Conservation (phyloP, 1,140 invertebrate species). For the Aphelenchoides besseyi region DNA sequence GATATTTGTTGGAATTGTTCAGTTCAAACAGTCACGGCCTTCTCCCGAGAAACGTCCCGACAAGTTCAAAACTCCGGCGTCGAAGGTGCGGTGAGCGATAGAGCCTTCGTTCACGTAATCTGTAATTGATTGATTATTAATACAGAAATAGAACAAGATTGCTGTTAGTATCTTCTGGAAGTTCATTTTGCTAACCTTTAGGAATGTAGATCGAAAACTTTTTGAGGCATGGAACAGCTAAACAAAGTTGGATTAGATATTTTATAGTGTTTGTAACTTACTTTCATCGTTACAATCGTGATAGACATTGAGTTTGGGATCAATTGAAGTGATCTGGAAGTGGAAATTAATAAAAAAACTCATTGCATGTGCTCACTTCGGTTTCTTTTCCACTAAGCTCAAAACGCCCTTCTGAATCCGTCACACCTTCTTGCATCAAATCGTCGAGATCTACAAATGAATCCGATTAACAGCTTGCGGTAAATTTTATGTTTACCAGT, state of each 20-base stretch:
- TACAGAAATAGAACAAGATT: too few species aligned
- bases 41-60: constrained; percentile 36
- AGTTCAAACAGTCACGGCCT: constrained; percentile 15
- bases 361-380: constrained; percentile 25
- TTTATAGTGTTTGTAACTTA: constrained; percentile 10
- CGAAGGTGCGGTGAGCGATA: constrained; percentile 30
- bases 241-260: not conserved
- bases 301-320: constrained; percentile 36
- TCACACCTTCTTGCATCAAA: constrained; percentile 37
- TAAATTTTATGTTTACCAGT: too few species aligned
- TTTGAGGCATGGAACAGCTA: not conserved
- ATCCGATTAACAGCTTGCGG: too few species aligned
- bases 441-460: constrained; percentile 47
- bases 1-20: not conserved
- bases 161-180: too few species aligned
- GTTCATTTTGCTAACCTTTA: too few species aligned
- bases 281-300: constrained; percentile 47
- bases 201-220: constrained; percentile 23
- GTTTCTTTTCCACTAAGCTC: constrained; percentile 36
- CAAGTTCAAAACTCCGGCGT: constrained; percentile 43
- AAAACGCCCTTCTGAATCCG: constrained; percentile 38
- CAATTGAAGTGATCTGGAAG: not conserved
- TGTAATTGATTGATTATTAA: too few species aligned
- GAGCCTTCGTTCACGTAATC: constrained; percentile 10
- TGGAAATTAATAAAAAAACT: not conserved